phyloP scores from a whole-genome alignment of 2,888 invertebrate species.

The Mesorhabditis spiculigera region DNA sequence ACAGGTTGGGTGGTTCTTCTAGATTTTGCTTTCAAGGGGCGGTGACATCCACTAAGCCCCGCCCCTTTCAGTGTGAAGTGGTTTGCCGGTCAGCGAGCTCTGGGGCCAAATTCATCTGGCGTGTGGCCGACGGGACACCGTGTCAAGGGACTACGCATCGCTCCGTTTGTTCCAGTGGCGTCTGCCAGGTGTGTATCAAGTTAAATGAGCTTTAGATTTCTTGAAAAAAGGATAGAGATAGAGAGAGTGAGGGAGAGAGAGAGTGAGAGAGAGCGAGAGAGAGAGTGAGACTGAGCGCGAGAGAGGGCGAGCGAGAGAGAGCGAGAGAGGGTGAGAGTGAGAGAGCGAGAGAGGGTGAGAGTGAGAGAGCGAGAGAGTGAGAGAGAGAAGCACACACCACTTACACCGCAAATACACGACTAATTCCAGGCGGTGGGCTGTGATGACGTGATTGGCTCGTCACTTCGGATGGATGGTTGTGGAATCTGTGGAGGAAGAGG shows the following conservation, averaged over 20 bases:
- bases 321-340: too few species aligned
- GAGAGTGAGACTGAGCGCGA: too few species aligned
- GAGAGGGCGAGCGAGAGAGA: too few species aligned
- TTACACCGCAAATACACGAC: too few species aligned
- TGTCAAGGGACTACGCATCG: slow-evolving; percentile 35
- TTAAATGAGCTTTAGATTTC: slow-evolving; percentile 16
- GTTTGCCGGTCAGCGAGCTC: slow-evolving; percentile 34
- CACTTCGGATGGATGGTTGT: slow-evolving; percentile 63
- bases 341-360: too few species aligned
- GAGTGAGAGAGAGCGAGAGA: too few species aligned
- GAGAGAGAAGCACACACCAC: background rate
- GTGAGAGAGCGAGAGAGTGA: background rate
- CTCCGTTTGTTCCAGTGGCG: slow-evolving; percentile 35
- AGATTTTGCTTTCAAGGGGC: slow-evolving; percentile 8
- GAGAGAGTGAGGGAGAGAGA: background rate
- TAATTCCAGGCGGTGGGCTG: slow-evolving; percentile 65
- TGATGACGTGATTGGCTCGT: slow-evolving; percentile 64
- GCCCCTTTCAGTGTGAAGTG: slow-evolving; percentile 32
- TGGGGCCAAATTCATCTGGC: slow-evolving; percentile 31
- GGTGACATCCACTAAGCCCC: background rate
- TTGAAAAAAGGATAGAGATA: background rate
- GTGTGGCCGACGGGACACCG: slow-evolving; percentile 35
- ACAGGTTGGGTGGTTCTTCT: slow-evolving; percentile 23
- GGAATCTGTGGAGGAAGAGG: slow-evolving; percentile 66
- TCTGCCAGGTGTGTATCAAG: slow-evolving; percentile 21